Evolutionary conservation across 2,888 invertebrate species (phyloP), one percentile per base, ranked within the genome.

Genomic region (Macrophya alboannulata): DNA sequence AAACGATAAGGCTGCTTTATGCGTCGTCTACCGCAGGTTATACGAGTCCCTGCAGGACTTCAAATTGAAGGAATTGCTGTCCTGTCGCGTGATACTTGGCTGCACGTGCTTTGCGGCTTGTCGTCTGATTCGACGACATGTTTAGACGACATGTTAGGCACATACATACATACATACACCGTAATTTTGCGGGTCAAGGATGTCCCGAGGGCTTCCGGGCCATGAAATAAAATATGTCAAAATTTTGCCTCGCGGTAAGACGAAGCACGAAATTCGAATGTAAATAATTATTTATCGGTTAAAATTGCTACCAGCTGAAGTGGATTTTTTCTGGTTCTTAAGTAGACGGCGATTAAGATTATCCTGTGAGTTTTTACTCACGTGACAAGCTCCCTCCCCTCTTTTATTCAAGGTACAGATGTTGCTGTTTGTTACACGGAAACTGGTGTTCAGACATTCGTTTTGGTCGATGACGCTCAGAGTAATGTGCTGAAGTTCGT

Each of bases 361-460:
- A n/a, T 62, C 12, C 4, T 3, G 71, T 71, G 40, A 71, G n/a
- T 71, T 71, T 74, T 74, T 85, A 92, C 95, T 95, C 90, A 95
- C 96, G 89, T 95, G 95, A 89, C 96, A 96, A 87, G 96, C 95
- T 0, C 96, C 96, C 93, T 96, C 95, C 0, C 96, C 96, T 72
- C 91, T 90, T 89, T 93, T 94, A 48, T 95, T 95, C 21, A 95
- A 92, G 0, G 96, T 95, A 89, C 96, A 96, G 88, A 96, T 95
- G 90, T 96, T 95, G 0, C 93, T 91, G 5, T 93, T 93, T 87
- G 92, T 94, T 0, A 96, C 94, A 0, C 94, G 94, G 88, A 95
- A 94, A 87, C 94, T 94, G 12, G 89, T 87, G 21, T 84, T 90
- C 89, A 94, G 94, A 79, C 94, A 92, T 5, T 91, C 88, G 86